A percentile compares a stretch with the other conserved stretches of the same genome.
phyloP scores from a whole-genome alignment of 23 tunicate species.

The Trididemnum miniatum region DNA sequence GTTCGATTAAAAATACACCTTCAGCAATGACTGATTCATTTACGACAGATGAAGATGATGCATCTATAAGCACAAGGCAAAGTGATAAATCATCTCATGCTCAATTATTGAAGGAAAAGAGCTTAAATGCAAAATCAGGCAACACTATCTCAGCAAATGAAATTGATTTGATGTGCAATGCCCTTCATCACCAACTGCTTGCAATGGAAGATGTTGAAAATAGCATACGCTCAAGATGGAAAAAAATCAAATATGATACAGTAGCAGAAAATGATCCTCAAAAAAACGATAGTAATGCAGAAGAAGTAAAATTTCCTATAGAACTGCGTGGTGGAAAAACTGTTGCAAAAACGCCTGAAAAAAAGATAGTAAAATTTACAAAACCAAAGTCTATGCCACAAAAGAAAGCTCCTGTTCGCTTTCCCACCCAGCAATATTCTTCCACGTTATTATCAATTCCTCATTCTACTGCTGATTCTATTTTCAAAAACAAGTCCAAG shows the following conservation, averaged over 20 bases:
- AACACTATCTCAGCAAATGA: not conserved
- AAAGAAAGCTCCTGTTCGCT: not conserved
- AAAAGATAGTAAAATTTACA: constrained; percentile 21
- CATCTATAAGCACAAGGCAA: not conserved
- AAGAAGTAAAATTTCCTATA: not conserved
- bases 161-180: not conserved
- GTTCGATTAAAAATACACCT: not conserved
- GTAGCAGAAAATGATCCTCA: not conserved
- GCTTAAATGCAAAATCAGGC: not conserved
- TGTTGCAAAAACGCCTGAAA: not conserved
- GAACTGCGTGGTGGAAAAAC: constrained; percentile 9
- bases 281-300: not conserved
- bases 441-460: not conserved
- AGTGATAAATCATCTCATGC: not conserved
- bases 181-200: constrained; percentile 24
- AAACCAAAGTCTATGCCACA: not conserved
- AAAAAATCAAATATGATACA: constrained; percentile 35
- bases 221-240: constrained; percentile 42
- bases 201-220: constrained; percentile 45
- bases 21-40: not conserved
- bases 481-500: constrained; percentile 21
- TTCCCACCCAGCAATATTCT: not conserved
- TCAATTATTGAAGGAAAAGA: not conserved
- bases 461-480: constrained; percentile 20
- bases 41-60: not conserved